Evolutionary conservation across 1,140 invertebrate species (phyloP).

Genomic region (Alviniconcha marisindica): DNA sequence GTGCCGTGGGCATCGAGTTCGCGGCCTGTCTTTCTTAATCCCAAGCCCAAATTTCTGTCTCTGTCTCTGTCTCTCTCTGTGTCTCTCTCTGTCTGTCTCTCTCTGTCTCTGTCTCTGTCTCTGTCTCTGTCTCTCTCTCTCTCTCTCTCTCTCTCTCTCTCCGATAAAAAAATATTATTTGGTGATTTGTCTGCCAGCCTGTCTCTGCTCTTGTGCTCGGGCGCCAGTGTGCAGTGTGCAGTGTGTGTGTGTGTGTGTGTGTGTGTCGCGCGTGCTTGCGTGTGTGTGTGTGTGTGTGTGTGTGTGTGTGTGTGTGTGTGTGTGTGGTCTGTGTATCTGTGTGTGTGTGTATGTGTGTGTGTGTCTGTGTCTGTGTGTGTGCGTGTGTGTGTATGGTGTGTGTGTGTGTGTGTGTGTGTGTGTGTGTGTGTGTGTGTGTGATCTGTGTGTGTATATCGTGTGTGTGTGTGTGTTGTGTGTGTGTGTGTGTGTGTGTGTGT

Average conservation of each 20-base stretch:
- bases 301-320: background rate
- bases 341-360: background rate
- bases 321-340: background rate
- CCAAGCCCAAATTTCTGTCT: too few relatives aligned
- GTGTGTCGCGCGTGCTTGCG: background rate
- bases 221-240: background rate
- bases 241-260: background rate
- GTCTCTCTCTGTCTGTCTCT: background rate
- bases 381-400: constrained; percentile 4
- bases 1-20: too few relatives aligned
- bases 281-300: background rate
- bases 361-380: background rate
- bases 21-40: too few relatives aligned
- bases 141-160: too few relatives aligned
- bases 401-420: background rate
- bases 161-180: too few relatives aligned
- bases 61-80: too few relatives aligned
- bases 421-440: background rate
- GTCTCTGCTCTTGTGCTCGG: background rate
- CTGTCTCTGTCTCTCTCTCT: background rate
- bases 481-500: background rate
- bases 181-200: too few relatives aligned
- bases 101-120: background rate
- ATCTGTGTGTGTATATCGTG: background rate
- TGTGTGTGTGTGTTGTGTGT: background rate